These are phyloP conservation scores for Ianthella basta DNA, from an alignment of 37 sponge, comb jelly and placozoan genomes.

Conservation along the genomic window DNA sequence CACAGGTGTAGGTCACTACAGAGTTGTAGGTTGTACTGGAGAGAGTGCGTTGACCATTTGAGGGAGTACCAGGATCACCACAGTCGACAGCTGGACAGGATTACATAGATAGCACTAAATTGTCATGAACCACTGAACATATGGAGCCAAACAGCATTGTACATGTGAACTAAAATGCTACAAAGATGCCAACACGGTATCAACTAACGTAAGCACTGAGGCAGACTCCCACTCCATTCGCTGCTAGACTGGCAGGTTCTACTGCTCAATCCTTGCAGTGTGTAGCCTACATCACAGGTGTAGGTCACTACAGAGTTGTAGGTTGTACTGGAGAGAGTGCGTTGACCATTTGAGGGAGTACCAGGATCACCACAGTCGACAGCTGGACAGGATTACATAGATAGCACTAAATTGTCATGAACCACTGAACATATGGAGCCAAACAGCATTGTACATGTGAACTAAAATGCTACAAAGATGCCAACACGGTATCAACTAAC, in stretches of 20 bases:
- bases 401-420: too few relatives aligned
- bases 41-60: neutral
- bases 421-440: too few relatives aligned
- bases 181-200: too few relatives aligned
- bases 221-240: neutral
- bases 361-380: too few relatives aligned
- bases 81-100: neutral
- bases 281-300: constrained; percentile 10
- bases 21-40: neutral
- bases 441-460: too few relatives aligned
- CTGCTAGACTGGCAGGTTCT: neutral
- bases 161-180: too few relatives aligned
- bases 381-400: neutral
- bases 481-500: too few relatives aligned
- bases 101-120: neutral
- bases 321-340: too few relatives aligned
- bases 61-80: neutral
- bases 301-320: constrained; percentile 1
- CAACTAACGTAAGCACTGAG: neutral
- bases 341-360: too few relatives aligned
- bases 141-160: too few relatives aligned
- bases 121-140: too few relatives aligned
- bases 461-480: too few relatives aligned
- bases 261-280: neutral
- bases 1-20: constrained; percentile 12